Percentiles rank a stretch among this genome's conserved stretches.
These are phyloP conservation scores for Dynastes maya DNA, from an alignment of 2,888 invertebrate genomes.

Conservation along the genomic window DNA sequence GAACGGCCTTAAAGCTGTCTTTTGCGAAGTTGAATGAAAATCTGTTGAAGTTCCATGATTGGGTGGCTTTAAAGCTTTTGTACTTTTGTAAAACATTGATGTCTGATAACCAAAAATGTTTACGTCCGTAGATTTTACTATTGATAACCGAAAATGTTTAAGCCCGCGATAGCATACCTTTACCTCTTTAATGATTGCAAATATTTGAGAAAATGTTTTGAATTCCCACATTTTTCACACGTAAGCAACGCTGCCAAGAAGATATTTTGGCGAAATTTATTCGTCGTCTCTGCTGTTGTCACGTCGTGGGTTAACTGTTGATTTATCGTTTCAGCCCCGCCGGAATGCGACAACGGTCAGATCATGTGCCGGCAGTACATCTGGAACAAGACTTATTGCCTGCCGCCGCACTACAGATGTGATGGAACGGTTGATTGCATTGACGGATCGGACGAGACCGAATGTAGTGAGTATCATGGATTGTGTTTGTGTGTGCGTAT, in stretches of 20 bases:
- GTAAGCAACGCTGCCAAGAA: slow-evolving; percentile 8
- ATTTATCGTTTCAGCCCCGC: slow-evolving; percentile 82
- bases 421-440: slow-evolving; percentile 97
- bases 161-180: too few relatives aligned
- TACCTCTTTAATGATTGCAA: too few relatives aligned
- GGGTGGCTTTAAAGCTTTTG: too few relatives aligned
- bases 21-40: too few relatives aligned
- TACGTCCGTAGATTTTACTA: too few relatives aligned
- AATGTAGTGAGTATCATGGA: slow-evolving; percentile 87
- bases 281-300: not conserved
- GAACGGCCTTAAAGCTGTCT: too few relatives aligned
- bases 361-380: slow-evolving; percentile 94
- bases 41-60: too few relatives aligned
- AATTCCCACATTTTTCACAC: not conserved
- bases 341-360: slow-evolving; percentile 94
- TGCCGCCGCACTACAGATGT: slow-evolving; percentile 93
- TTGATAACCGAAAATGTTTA: too few relatives aligned
- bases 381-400: slow-evolving; percentile 96
- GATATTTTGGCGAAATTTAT: slow-evolving; percentile 21
- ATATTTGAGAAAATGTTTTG: not conserved
- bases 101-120: too few relatives aligned
- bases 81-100: too few relatives aligned
- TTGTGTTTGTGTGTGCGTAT: too few relatives aligned
- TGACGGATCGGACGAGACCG: slow-evolving; percentile 95
- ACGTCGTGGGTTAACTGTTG: slow-evolving; percentile 21